Percentiles rank a stretch among this genome's conserved stretches.
These are phyloP conservation scores for Dicaeum eximium DNA, from an alignment of 2,113 vertebrate genomes.

Conservation along the genomic window DNA sequence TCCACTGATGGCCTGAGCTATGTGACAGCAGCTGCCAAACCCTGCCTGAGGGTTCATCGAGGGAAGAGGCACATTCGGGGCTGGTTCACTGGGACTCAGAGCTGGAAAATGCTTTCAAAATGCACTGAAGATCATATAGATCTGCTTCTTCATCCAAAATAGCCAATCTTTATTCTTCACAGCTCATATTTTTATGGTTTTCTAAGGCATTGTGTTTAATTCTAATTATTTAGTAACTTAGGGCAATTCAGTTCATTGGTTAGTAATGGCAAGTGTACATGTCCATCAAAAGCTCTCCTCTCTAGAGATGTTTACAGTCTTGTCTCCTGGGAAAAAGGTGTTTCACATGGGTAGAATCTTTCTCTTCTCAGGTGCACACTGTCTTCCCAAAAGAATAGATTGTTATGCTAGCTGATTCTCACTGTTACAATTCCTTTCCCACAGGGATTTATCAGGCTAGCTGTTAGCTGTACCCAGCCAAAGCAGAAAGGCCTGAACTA, in stretches of 20 bases:
- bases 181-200: not conserved
- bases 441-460: too few species aligned
- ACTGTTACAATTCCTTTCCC: not conserved
- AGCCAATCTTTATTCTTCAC: not conserved
- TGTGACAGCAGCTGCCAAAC: not conserved
- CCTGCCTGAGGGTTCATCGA: fast-evolving
- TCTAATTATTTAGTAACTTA: not conserved
- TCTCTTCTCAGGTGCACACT: not conserved
- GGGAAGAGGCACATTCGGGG: not conserved
- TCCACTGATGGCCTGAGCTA: not conserved
- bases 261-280: not conserved
- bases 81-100: not conserved
- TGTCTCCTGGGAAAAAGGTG: not conserved
- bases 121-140: too few species aligned
- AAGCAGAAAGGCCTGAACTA: not conserved
- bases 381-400: not conserved
- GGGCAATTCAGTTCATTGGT: too few species aligned
- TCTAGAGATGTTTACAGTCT: not conserved
- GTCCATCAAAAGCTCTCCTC: too few species aligned
- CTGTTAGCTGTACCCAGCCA: not conserved
- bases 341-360: not conserved
- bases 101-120: not conserved
- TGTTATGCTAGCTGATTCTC: not conserved
- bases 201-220: not conserved
- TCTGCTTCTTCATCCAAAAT: not conserved